phyloP scores from a whole-genome alignment of 2,888 invertebrate genomes.

The Ichneumoninae sp. region DNA sequence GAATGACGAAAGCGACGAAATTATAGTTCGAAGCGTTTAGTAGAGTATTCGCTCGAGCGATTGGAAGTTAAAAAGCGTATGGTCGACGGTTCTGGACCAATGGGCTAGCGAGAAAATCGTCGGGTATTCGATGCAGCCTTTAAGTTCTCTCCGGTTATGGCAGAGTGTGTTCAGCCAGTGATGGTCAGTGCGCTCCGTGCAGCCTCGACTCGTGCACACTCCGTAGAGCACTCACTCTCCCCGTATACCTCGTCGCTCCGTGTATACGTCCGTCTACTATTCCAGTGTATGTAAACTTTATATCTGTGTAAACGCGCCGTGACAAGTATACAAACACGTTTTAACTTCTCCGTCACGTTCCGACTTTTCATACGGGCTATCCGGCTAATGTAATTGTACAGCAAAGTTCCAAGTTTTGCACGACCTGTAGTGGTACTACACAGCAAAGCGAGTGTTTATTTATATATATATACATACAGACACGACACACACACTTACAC shows the following conservation, averaged over 20 bases:
- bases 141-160: slow-evolving; percentile 43
- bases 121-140: slow-evolving; percentile 51
- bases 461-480: no score
- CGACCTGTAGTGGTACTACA: slow-evolving; percentile 1
- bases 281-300: neutral
- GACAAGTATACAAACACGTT: neutral
- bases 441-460: neutral
- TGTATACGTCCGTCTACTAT: slow-evolving; percentile 36
- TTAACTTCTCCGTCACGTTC: slow-evolving; percentile 13
- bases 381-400: neutral
- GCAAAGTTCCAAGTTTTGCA: neutral
- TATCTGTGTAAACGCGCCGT: slow-evolving; percentile 6
- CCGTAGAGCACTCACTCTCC: slow-evolving; percentile 28
- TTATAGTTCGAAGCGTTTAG: slow-evolving; percentile 12
- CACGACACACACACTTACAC: neutral
- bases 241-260: slow-evolving; percentile 18
- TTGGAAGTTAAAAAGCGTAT: slow-evolving; percentile 4
- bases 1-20: slow-evolving; percentile 40
- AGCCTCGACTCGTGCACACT: slow-evolving; percentile 46
- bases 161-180: slow-evolving; percentile 42
- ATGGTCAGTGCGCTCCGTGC: slow-evolving; percentile 62
- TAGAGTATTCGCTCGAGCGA: slow-evolving; percentile 25
- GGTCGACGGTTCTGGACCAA: slow-evolving; percentile 17
- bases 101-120: slow-evolving; percentile 3
- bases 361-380: slow-evolving; percentile 13